Base-by-base conservation (phyloP, 2,113 vertebrate genomes). In the Osmerus eperlanus region DNA sequence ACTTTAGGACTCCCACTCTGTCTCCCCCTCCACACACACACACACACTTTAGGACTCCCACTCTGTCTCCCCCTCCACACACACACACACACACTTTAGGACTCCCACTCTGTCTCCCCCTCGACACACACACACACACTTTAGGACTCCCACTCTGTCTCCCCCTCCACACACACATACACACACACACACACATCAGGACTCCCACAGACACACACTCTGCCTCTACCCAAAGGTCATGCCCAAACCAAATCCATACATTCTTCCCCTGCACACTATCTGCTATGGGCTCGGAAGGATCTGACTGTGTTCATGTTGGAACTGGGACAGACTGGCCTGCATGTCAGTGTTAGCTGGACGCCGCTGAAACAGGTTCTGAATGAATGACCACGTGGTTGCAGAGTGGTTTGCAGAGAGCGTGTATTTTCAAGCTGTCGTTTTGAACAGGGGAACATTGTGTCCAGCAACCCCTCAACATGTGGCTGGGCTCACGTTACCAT, bases 241-340 rank as follows among this genome's bases (percentile, higher is more conserved):
- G 54, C 36, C 52, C 52, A 68, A 69, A 21, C 51, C 47, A 54
- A 62, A 18, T 14, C 52, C 67, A 8, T 68, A 64, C 13, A 21
- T 59, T 0, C 51, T 21, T 29, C 41, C 76, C 55, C 28, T 47
- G 2, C 47, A 67, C 41, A 59, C 61, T 18, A 18, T 28, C 13
- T 14, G 19, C 19, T 29, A 23, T 18, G 3, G 0, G 13, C 67
- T 72, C 29, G 29, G 29, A 32, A 32, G 29, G 29, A 32, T 32
- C 3, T 32, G 29, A 32, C 29, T 32, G 29, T 32, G 29, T 32
- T 32, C 29, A 32, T 32, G 29, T 32, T 32, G 29, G 29, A 32
- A 32, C 29, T 32, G 29, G 29, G 29, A 3, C 29, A 3, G 29
- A 32, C 2, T 32, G 29, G 29, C 29, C 29, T 32, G 29, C 5